Conservation (phyloP, 2,888 invertebrate species). For the Drosophila neotestacea region DNA sequence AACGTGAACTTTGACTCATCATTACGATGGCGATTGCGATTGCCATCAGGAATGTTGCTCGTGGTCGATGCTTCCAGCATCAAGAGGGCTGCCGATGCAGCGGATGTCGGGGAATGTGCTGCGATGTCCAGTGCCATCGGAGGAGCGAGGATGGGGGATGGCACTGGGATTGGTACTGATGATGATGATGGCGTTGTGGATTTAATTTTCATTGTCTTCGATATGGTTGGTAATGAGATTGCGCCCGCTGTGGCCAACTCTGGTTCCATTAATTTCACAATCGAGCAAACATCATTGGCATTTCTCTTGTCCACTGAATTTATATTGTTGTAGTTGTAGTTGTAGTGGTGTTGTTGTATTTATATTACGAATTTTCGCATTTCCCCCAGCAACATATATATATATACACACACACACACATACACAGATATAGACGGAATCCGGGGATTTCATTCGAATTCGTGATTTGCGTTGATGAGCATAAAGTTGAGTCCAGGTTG, state of each 20-base stretch:
- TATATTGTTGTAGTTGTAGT: slow-evolving; percentile 37
- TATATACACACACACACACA: slow-evolving; percentile 1
- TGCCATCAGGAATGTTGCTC: slow-evolving; percentile 61
- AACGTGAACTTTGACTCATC: slow-evolving; percentile 77
- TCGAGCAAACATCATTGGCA: slow-evolving; percentile 82
- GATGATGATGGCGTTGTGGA: slow-evolving; percentile 27
- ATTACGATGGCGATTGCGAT: slow-evolving; percentile 82
- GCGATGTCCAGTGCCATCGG: slow-evolving; percentile 1
- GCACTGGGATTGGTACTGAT: slow-evolving; percentile 25
- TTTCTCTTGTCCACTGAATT: slow-evolving; percentile 81
- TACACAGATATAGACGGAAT: neutral
- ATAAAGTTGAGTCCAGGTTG: slow-evolving; percentile 26
- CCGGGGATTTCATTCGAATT: slow-evolving; percentile 26
- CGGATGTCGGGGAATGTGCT: slow-evolving; percentile 66
- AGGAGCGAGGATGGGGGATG: slow-evolving; percentile 9
- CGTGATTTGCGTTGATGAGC: slow-evolving; percentile 34
- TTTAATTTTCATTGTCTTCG: slow-evolving; percentile 55
- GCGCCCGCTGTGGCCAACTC: slow-evolving; percentile 28
- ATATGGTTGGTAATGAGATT: slow-evolving; percentile 50
- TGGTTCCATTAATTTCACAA: slow-evolving; percentile 81
- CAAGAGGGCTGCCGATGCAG: slow-evolving; percentile 65
- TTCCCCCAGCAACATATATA: slow-evolving; percentile 27
- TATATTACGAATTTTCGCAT: slow-evolving; percentile 23
- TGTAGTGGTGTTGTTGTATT: slow-evolving; percentile 24
- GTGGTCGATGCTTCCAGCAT: slow-evolving; percentile 44